A percentile compares a stretch with the other conserved stretches of the same genome.
phyloP scores from a whole-genome alignment of 2,797 vertebrate genomes.

The Cossypha niveicapilla region DNA sequence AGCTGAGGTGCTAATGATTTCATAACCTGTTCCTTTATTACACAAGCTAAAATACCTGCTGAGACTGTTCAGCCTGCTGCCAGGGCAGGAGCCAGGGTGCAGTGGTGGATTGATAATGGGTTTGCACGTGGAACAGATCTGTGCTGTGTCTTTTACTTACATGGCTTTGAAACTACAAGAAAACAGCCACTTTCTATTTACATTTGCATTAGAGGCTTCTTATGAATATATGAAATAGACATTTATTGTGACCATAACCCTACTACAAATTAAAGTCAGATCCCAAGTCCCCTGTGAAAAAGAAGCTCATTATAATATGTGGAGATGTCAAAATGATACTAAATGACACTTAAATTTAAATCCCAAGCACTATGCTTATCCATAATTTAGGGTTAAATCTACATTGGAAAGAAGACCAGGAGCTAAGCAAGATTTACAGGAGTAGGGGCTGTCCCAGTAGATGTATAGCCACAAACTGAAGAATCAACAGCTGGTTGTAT shows the following conservation, averaged over 20 bases:
- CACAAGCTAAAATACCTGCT: neutral
- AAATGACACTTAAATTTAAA: slow-evolving; percentile 65
- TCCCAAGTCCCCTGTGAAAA: slow-evolving; percentile 46
- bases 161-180: slow-evolving; percentile 8
- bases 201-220: slow-evolving; percentile 46
- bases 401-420: slow-evolving; percentile 59
- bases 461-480: slow-evolving; percentile 46
- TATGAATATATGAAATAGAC: slow-evolving; percentile 64
- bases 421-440: slow-evolving; percentile 46
- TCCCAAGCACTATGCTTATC: slow-evolving; percentile 45
- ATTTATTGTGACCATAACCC: slow-evolving; percentile 69
- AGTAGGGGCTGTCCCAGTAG: neutral
- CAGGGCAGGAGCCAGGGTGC: neutral
- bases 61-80: neutral
- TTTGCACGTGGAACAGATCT: slow-evolving; percentile 11
- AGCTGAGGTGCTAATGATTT: slow-evolving; percentile 43
- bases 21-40: slow-evolving; percentile 33
- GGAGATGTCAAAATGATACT: slow-evolving; percentile 68
- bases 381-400: slow-evolving; percentile 36
- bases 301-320: slow-evolving; percentile 54
- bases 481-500: slow-evolving; percentile 43
- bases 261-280: slow-evolving; percentile 77
- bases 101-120: neutral
- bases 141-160: neutral
- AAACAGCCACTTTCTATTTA: slow-evolving; percentile 57